Percentiles rank a stretch among this genome's conserved stretches.
phyloP scores from a whole-genome alignment of 53 echinoderm and acorn worm genomes.

The Paracentrotus lividus region DNA sequence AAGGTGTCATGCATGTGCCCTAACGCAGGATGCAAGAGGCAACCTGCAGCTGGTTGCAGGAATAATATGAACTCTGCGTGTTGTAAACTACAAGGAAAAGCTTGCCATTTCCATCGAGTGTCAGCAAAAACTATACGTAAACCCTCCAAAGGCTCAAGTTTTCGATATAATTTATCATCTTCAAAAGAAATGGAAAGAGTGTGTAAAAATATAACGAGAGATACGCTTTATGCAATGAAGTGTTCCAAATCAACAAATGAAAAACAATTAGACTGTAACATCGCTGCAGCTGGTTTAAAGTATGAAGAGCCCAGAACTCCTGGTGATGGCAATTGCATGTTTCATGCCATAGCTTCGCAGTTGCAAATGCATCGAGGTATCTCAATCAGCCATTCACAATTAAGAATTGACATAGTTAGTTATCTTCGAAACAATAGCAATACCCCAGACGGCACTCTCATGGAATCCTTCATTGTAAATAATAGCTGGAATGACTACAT shows the following conservation, averaged over 20 bases:
- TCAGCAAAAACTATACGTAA: too few relatives aligned
- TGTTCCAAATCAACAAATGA: not conserved
- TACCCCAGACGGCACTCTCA: too few relatives aligned
- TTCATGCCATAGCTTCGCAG: slow-evolving; percentile 27
- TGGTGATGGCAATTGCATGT: slow-evolving; percentile 38
- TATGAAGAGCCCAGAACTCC: slow-evolving; percentile 43
- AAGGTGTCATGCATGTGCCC: too few relatives aligned
- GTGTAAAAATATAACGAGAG: not conserved
- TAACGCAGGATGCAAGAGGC: too few relatives aligned
- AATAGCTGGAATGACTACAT: too few relatives aligned
- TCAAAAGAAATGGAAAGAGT: not conserved
- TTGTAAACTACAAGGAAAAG: too few relatives aligned
- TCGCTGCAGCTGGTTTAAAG: not conserved
- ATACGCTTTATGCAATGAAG: not conserved
- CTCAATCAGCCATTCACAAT: not conserved
- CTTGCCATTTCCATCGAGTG: too few relatives aligned
- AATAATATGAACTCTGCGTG: too few relatives aligned
- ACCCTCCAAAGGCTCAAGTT: not conserved
- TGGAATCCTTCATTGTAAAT: too few relatives aligned
- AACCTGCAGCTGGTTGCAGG: too few relatives aligned
- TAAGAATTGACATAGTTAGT: too few relatives aligned
- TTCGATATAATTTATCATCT: not conserved
- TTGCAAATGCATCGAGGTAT: not conserved
- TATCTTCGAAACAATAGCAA: too few relatives aligned
- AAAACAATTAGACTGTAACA: not conserved